phyloP scores from a whole-genome alignment of 1,140 invertebrate species.

The Nomia melanderi region DNA sequence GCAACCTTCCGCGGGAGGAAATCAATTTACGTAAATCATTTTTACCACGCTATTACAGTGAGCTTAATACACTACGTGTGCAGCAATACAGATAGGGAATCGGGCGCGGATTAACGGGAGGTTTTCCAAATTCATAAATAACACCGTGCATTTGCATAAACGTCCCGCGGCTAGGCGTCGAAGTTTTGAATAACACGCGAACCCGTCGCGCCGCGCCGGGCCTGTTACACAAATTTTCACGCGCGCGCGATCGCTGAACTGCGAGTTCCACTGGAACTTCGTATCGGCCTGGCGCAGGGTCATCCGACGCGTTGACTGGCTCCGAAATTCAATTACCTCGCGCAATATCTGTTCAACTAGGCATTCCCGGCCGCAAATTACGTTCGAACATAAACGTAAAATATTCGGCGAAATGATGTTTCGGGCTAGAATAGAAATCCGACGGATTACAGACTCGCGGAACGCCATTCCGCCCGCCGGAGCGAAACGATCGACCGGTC shows the following conservation, averaged over 20 bases:
- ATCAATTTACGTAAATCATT: too few species aligned
- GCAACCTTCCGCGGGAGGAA: too few species aligned
- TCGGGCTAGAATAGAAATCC: background rate
- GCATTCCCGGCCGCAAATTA: background rate
- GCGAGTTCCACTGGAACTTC: background rate
- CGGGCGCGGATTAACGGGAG: background rate
- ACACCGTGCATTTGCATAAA: background rate
- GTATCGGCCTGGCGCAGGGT: background rate
- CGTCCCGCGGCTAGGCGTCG: background rate
- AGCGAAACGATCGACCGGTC: background rate
- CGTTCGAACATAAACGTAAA: background rate
- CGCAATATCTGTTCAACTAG: background rate
- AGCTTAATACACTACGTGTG: too few species aligned
- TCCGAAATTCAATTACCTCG: background rate
- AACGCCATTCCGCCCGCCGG: background rate
- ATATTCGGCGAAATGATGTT: background rate
- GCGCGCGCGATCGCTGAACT: background rate
- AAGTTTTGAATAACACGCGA: background rate
- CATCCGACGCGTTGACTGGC: background rate
- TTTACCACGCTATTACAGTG: too few species aligned
- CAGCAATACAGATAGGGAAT: background rate
- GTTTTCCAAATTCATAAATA: background rate
- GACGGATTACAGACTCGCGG: background rate
- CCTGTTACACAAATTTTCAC: background rate
- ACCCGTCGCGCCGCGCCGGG: background rate